A percentile compares a stretch with the other conserved stretches of the same genome.
These are phyloP conservation scores for Aptenodytes forsteri DNA, from an alignment of 2,113 vertebrate genomes.

Conservation along the genomic window DNA sequence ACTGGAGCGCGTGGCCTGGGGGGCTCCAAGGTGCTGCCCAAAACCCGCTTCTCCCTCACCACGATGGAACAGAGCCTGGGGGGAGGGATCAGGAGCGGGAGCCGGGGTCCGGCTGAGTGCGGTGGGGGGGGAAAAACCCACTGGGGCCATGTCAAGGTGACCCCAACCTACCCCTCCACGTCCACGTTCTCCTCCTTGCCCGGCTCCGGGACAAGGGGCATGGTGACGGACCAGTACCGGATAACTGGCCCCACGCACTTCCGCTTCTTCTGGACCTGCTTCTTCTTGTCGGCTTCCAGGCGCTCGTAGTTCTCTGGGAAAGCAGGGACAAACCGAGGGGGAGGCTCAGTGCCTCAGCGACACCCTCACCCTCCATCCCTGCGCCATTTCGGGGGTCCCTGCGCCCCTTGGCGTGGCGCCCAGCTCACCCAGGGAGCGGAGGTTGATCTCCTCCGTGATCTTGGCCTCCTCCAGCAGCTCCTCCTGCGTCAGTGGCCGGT, in stretches of 20 bases:
- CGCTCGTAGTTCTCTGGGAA: constrained; percentile 92
- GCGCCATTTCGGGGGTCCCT: accelerated
- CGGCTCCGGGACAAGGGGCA: constrained; percentile 85
- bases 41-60: background rate
- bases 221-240: constrained; percentile 90
- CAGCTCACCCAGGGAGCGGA: constrained; percentile 86
- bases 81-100: background rate
- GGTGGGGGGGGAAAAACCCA: accelerated
- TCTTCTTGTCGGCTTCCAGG: constrained; percentile 95
- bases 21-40: background rate
- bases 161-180: constrained; percentile 85
- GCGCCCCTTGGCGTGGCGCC: accelerated
- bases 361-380: background rate
- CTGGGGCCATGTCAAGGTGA: accelerated
- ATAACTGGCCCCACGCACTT: constrained; percentile 89
- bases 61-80: accelerated
- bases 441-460: constrained; percentile 91
- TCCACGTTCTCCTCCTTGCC: constrained; percentile 94
- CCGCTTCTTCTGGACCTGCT: constrained; percentile 93
- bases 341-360: accelerated
- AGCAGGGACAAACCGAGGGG: accelerated
- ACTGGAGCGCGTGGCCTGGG: no score
- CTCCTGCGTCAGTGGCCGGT: constrained; percentile 89
- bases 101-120: accelerated
- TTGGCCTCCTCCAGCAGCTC: constrained; percentile 94